Base-by-base conservation (phyloP, 2,888 invertebrate genomes). In the Drosophila flavopinicola region DNA sequence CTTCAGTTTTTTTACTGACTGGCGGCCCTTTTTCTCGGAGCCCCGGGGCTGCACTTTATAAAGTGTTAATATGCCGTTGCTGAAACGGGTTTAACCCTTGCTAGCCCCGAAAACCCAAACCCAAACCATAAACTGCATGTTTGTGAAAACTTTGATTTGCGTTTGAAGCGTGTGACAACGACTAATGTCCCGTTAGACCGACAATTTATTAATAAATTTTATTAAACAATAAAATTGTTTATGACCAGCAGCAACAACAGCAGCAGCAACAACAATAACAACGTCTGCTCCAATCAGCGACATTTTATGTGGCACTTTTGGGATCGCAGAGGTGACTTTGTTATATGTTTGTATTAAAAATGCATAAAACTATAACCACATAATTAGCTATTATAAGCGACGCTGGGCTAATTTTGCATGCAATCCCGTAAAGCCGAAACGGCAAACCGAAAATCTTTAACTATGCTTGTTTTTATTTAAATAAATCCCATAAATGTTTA, bases 41-140 rank as follows among this genome's bases (percentile, higher is more conserved):
- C 33, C 85, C 70, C 39, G 48, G 67, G 85, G 85, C 85, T 87
- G 80, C 87, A 87, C 77, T 82, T 88, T 83, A 88, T 86, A 82
- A 84, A 84, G 89, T 89, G 89, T 88, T 89, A 88, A 89, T 88
- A 82, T 88, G 79, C 78, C 78, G 75, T 70, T 65, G 67, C 58
- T 30, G 37, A 42, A 83, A 72, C 65, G 24, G 63, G 75, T 69
- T 77, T 76, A 84, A 79, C 85, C 88, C 82, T 67, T 75, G 45
- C 41, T 48, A 17, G 29, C 2, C 35, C n/a, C n/a, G n/a, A 10
- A 27, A n/a, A 1, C 59, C 33, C 7, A 10, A 38, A 48, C 11
- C 42, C 24, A 44, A 29, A 10, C 30, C 45, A 66, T 48, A 72
- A 66, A 57, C 66, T 67, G 45, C 39, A 56, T 64, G 58, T 25